Percentiles rank a stretch among this genome's conserved stretches.
Conservation (phyloP, 2,888 invertebrate genomes). For the Argyresthia albistria region DNA sequence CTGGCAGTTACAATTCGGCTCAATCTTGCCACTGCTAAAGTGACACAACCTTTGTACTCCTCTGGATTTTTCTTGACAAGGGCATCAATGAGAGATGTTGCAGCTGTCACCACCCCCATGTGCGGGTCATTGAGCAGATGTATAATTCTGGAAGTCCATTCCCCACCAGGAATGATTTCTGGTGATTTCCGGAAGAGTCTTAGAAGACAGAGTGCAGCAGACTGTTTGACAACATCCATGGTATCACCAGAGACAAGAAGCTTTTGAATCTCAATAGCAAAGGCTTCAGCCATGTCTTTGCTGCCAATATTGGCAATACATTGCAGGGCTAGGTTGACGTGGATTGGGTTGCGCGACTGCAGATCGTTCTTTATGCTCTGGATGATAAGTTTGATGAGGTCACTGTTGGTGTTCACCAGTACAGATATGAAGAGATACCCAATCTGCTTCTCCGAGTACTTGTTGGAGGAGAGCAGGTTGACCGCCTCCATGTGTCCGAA, state of each 20-base stretch:
- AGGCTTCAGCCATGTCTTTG: conserved; percentile 99
- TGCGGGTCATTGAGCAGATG: conserved; percentile 99
- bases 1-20: conserved; percentile 98
- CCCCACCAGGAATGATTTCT: conserved; percentile 96
- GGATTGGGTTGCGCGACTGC: conserved; percentile 95
- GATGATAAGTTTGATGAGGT: conserved; percentile 98
- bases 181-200: conserved; percentile 95
- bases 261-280: conserved; percentile 98
- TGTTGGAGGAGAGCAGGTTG: conserved; percentile 98
- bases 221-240: conserved; percentile 99
- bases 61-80: conserved; percentile 99
- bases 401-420: conserved; percentile 98
- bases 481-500: conserved; percentile 99
- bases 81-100: conserved; percentile 97
- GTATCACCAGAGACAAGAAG: conserved; percentile 98
- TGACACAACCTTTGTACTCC: conserved; percentile 99
- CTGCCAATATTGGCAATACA: conserved; percentile 99
- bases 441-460: conserved; percentile 99
- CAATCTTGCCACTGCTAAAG: conserved; percentile 96
- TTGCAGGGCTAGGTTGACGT: conserved; percentile 98
- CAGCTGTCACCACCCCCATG: conserved; percentile 99
- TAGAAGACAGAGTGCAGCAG: conserved; percentile 96
- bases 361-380: conserved; percentile 99
- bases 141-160: conserved; percentile 99
- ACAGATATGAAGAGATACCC: conserved; percentile 99